phyloP scores from a whole-genome alignment of 2,113 vertebrate species.

The Tachycineta bicolor region DNA sequence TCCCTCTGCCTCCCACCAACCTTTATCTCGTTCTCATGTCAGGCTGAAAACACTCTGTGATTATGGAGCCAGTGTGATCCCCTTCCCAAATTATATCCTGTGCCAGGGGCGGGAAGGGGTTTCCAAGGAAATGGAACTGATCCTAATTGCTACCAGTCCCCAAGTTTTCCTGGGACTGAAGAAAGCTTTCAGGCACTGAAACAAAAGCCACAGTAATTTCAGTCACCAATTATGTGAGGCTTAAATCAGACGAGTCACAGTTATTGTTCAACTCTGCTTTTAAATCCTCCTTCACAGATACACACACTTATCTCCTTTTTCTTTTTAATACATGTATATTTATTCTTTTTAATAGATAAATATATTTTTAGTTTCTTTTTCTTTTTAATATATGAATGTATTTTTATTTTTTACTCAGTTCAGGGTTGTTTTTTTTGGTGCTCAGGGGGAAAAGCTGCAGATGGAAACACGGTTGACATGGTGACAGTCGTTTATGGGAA shows the following conservation, averaged over 20 bases:
- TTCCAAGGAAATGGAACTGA: background rate
- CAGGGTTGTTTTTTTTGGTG: background rate
- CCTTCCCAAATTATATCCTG: constrained; percentile 27
- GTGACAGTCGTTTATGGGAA: background rate
- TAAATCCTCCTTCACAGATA: background rate
- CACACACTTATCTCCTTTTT: background rate
- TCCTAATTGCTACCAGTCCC: background rate
- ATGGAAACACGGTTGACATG: background rate
- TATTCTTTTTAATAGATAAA: background rate
- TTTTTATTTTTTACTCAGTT: background rate
- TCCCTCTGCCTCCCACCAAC: background rate
- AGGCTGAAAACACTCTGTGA: background rate
- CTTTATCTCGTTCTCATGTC: background rate
- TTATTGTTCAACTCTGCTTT: background rate
- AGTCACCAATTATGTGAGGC: background rate
- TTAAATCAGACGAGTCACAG: background rate
- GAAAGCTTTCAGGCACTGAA: background rate
- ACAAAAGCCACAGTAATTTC: background rate
- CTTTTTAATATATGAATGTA: background rate
- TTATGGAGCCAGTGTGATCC: constrained; percentile 5
- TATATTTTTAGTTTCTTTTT: background rate
- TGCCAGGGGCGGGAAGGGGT: background rate
- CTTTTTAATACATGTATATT: background rate
- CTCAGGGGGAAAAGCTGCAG: background rate
- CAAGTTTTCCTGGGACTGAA: background rate